Percentiles rank a stretch among this genome's conserved stretches.
Evolutionary conservation across 2,888 invertebrate genomes (phyloP).

Genomic region (Mesorhabditis spiculigera): DNA sequence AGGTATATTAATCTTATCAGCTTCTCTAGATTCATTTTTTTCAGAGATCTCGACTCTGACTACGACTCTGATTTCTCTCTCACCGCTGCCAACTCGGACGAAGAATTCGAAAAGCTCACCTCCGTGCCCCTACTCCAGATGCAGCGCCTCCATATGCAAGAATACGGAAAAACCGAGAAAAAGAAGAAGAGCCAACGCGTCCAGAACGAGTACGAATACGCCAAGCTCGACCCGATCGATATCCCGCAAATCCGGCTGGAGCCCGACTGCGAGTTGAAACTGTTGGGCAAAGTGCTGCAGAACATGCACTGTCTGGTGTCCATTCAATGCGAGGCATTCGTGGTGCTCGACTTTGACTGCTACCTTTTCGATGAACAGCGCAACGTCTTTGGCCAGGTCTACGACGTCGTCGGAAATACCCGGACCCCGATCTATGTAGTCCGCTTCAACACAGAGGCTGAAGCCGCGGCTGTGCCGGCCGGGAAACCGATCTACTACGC

Average conservation of each 20-base stretch:
- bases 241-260: background rate
- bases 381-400: background rate
- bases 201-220: background rate
- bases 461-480: background rate
- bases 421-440: background rate
- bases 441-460: background rate
- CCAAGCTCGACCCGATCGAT: background rate
- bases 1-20: background rate
- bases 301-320: background rate
- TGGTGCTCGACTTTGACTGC: background rate
- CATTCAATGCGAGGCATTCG: background rate
- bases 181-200: background rate
- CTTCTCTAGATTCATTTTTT: background rate
- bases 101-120: constrained; percentile 2
- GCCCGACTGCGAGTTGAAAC: background rate
- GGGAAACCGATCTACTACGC: background rate
- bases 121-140: background rate
- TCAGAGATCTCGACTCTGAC: background rate
- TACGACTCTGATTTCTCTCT: background rate
- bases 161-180: background rate
- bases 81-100: background rate
- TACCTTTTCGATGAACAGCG: background rate
- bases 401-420: background rate
- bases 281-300: background rate
- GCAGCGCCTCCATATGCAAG: background rate